Evolutionary conservation across 2,888 invertebrate genomes (phyloP).

Genomic region (Drosophila formosana): DNA sequence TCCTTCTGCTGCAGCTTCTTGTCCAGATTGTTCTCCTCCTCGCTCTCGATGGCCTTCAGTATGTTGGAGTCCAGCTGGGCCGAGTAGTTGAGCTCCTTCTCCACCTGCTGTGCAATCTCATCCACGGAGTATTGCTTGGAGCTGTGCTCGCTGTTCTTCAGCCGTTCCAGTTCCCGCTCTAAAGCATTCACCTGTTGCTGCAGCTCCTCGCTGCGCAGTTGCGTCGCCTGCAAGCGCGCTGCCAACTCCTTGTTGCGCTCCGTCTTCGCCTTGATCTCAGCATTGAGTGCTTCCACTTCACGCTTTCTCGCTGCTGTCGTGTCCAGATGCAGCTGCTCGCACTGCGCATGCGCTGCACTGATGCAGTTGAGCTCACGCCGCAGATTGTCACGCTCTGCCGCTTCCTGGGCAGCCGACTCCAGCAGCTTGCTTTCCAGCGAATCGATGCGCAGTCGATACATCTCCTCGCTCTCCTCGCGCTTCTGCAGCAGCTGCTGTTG

Average conservation of each 20-base stretch:
- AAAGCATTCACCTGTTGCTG: slow-evolving; percentile 86
- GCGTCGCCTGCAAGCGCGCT: slow-evolving; percentile 66
- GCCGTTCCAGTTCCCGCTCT: slow-evolving; percentile 84
- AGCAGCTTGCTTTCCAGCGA: slow-evolving; percentile 78
- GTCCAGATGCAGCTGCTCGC: slow-evolving; percentile 76
- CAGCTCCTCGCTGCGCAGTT: slow-evolving; percentile 78
- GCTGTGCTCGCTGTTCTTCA: slow-evolving; percentile 79
- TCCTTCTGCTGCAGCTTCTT: slow-evolving; percentile 68
- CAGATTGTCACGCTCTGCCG: slow-evolving; percentile 84
- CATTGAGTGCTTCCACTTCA: slow-evolving; percentile 87
- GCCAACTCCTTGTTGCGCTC: slow-evolving; percentile 83
- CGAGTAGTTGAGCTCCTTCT: slow-evolving; percentile 87
- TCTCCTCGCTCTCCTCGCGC: slow-evolving; percentile 77
- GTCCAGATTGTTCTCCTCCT: slow-evolving; percentile 84
- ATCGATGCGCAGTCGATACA: slow-evolving; percentile 67
- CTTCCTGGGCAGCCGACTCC: slow-evolving; percentile 70
- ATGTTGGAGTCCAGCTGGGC: slow-evolving; percentile 87
- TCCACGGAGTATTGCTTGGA: slow-evolving; percentile 85
- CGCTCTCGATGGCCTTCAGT: slow-evolving; percentile 87
- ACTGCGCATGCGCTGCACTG: slow-evolving; percentile 84
- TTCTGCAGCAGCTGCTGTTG: slow-evolving; percentile 77
- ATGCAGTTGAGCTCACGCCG: slow-evolving; percentile 85
- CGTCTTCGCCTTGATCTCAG: slow-evolving; percentile 87
- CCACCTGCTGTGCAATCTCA: slow-evolving; percentile 87
- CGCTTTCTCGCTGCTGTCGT: slow-evolving; percentile 85